These are phyloP conservation scores for Cotesia typhae DNA, from an alignment of 1,140 invertebrate genomes.

Conservation along the genomic window DNA sequence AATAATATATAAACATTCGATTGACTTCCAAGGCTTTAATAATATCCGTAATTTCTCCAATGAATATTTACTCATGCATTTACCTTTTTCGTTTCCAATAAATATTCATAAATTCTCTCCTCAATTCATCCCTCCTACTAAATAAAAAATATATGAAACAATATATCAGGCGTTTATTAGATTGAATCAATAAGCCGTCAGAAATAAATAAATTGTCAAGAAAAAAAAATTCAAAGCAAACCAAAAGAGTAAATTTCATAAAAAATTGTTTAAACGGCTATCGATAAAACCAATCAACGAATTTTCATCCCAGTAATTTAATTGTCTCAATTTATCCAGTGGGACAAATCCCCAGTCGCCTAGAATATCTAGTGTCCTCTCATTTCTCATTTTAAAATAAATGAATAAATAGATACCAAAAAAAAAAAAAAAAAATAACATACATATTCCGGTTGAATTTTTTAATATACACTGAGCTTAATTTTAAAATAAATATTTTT, in stretches of 20 bases:
- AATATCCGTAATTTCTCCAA: no score
- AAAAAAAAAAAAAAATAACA: no score
- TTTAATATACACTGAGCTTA: no score
- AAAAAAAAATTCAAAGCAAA: background rate
- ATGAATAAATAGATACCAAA: background rate
- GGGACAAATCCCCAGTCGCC: background rate
- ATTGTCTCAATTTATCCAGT: constrained; percentile 14
- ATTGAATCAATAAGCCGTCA: constrained; percentile 1
- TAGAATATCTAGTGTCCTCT: background rate
- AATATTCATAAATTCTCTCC: no score
- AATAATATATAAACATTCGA: no score
- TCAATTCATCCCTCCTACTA: no score
- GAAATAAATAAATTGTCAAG: background rate
- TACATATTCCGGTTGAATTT: no score
- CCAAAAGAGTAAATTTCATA: background rate
- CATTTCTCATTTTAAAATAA: constrained; percentile 7
- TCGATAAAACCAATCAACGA: constrained; percentile 9
- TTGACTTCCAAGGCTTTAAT: no score
- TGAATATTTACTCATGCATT: no score
- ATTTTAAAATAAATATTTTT: no score
- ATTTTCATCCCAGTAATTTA: constrained; percentile 6
- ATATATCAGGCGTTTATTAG: background rate
- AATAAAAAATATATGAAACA: no score
- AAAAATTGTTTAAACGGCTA: constrained; percentile 8
- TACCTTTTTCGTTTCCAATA: no score